Evolutionary conservation across 2,113 vertebrate species (phyloP).

Genomic region (Laticauda laticaudata): DNA sequence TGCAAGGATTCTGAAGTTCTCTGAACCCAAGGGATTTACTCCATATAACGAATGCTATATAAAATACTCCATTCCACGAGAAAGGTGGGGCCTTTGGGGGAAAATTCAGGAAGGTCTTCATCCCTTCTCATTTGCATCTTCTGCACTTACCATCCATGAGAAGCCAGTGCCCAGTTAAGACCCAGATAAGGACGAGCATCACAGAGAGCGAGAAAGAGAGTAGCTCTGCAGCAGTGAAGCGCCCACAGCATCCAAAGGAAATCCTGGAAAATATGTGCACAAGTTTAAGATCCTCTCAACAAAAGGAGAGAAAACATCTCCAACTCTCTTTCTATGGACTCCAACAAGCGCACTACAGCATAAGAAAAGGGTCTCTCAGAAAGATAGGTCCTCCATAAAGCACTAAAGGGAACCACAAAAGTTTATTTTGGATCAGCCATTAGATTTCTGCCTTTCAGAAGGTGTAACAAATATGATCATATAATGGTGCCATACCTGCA

Average conservation of each 20-base stretch:
- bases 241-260: slow-evolving; percentile 97
- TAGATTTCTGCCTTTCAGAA: background rate
- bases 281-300: slow-evolving; percentile 9
- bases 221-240: slow-evolving; percentile 95
- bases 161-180: slow-evolving; percentile 98
- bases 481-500: background rate
- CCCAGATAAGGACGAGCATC: slow-evolving; percentile 98
- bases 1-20: background rate
- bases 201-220: slow-evolving; percentile 96
- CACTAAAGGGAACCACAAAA: slow-evolving; percentile 41
- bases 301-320: background rate
- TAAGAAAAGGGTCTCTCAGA: background rate
- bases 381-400: slow-evolving; percentile 38
- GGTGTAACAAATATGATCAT: background rate
- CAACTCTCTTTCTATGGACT: slow-evolving; percentile 11
- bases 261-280: slow-evolving; percentile 78
- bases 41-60: background rate
- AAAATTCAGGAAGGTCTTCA: background rate
- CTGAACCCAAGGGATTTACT: background rate
- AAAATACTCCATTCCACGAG: background rate
- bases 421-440: slow-evolving; percentile 7
- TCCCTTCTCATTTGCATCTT: background rate
- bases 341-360: slow-evolving; percentile 30
- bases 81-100: background rate
- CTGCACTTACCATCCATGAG: slow-evolving; percentile 94